Base-by-base conservation (phyloP, 2,797 vertebrate genomes). In the Gorsachius magnificus region DNA sequence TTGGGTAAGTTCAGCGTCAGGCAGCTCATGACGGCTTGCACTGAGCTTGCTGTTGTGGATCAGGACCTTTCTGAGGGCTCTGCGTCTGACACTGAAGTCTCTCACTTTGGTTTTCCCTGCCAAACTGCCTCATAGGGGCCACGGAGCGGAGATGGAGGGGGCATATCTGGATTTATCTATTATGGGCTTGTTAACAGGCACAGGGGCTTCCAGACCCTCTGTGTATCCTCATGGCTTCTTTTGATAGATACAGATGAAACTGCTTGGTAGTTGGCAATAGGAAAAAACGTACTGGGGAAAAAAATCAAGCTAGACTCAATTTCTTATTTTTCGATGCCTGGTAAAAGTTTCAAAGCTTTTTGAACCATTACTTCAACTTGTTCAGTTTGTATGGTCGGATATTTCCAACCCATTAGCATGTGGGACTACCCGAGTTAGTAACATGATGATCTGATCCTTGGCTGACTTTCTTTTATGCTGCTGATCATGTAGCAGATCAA, bases 11-110 rank as follows among this genome's bases (percentile, higher is more conserved):
- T 21, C 12, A 43, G 71, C 19, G 45, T 36, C 10, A 3, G 76
- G 41, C 45, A 83, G 51, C 16, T 83, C 33, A 31, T 3, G 0
- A 13, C 2, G 2, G 18, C 26, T 89, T n/a, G 13, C 10, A 7
- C 11, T 45, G 50, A 45, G 6, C 31, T 85, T 0, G 0, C 5
- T 54, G 1, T 50, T 0, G 0, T 16, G 29, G 10, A 41, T 66
- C 38, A 33, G 4, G 18, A 3, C 15, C 56, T 81, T 5, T n/a
- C 13, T 7, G 16, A 38, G 48, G 15, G 7, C 54, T 88, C 61
- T 71, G 29, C 17, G 16, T 53, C 28, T 41, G 36, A 53, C 11
- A 18, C 26, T 1, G 1, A 13, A 5, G 14, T 8, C 3, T 0
- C 41, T 77, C 1, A 3, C n/a, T 80, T 81, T 28, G 28, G 6